Evolutionary conservation across 2,113 vertebrate species (phyloP).

Genomic region (Anseranas semipalmata): DNA sequence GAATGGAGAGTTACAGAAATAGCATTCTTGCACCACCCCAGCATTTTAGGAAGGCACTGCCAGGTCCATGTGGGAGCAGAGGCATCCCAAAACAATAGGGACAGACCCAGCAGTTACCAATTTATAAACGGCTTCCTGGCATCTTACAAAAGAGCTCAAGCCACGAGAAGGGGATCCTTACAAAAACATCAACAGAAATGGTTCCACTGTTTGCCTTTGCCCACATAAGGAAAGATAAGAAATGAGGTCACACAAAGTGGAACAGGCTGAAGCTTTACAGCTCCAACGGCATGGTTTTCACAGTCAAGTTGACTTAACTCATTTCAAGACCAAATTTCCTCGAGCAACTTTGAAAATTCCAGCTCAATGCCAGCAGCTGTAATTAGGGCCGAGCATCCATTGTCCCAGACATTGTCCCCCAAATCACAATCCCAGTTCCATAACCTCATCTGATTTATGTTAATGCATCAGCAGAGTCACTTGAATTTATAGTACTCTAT

Average conservation of each 20-base stretch:
- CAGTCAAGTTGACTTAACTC: neutral
- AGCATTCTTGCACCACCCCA: constrained; percentile 35
- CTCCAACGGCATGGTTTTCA: neutral
- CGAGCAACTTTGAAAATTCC: constrained; percentile 13
- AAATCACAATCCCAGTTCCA: neutral
- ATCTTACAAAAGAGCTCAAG: neutral
- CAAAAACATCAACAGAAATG: neutral
- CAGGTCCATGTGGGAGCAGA: constrained; percentile 28
- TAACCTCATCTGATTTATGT: neutral
- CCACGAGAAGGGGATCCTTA: constrained; percentile 40
- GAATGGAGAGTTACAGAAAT: constrained; percentile 56
- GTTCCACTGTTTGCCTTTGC: neutral
- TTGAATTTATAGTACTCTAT: neutral
- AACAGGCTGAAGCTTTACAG: neutral
- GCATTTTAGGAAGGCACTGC: constrained; percentile 37
- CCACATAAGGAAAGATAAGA: neutral
- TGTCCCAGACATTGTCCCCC: neutral
- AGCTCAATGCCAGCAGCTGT: neutral
- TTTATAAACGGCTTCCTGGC: constrained; percentile 34
- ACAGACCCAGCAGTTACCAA: constrained; percentile 17
- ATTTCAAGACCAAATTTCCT: constrained; percentile 27
- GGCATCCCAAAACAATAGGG: constrained; percentile 56
- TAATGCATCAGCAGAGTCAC: neutral
- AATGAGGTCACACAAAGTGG: neutral
- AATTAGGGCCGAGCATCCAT: neutral